These are phyloP conservation scores for Brachionus koreanus DNA, from an alignment of 1,140 invertebrate species.

Conservation along the genomic window DNA sequence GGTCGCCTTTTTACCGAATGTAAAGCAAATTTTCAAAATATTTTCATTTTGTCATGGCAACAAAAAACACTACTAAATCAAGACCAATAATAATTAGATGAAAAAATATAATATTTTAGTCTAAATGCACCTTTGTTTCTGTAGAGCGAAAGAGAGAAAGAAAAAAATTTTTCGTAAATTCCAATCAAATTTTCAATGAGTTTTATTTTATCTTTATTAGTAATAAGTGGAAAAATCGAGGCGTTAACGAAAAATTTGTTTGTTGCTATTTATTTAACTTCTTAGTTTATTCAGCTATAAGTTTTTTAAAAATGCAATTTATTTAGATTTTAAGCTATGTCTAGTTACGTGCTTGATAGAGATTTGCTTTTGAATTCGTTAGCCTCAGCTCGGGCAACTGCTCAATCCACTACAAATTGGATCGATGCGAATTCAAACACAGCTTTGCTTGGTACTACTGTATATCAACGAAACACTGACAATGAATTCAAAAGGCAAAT, in stretches of 20 bases:
- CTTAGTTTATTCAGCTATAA: background rate
- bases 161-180: background rate
- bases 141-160: background rate
- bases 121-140: background rate
- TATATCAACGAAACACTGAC: conserved; percentile 23
- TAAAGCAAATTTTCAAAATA: conserved; percentile 1
- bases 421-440: conserved; percentile 37
- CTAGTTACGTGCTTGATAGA: conserved; percentile 41
- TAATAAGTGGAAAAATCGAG: conserved; percentile 5
- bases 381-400: background rate
- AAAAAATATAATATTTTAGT: conserved; percentile 36
- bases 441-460: conserved; percentile 1
- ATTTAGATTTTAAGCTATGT: conserved; percentile 26
- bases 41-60: conserved; percentile 18
- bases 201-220: background rate
- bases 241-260: background rate
- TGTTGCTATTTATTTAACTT: conserved; percentile 28
- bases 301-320: background rate
- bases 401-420: background rate
- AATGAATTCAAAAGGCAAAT: conserved; percentile 32
- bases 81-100: conserved; percentile 23
- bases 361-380: conserved; percentile 30
- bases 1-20: background rate
- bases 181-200: background rate
- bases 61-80: background rate